Evolutionary conservation across 1,140 invertebrate genomes (phyloP), one percentile per base, ranked within the genome.

Genomic region (Drosophila kepulauana): DNA sequence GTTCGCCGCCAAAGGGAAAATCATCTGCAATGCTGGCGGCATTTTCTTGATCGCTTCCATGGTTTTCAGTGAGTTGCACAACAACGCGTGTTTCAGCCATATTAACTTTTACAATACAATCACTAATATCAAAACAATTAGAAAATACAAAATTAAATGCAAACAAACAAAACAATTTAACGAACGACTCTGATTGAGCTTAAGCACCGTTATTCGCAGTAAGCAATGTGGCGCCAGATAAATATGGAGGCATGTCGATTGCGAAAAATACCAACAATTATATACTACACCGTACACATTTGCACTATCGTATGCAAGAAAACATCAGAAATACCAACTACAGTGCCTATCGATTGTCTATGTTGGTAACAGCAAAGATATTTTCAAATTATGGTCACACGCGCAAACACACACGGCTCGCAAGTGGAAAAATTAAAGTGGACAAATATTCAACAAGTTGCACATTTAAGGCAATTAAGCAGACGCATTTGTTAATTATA

Each of bases 401-500:
- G 49, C 20, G 6, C 20, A 30, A 3, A 2, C 4, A 45, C 33
- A 80, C 57, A 57, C 43, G 16, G 33, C 35, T 49, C 30, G 48
- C 48, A 5, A 67, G 20, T 51, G 62, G 35, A 73, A 63, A 77
- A 70, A 59, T 56, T 70, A 10, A 56, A 25, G 33, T 61, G 78
- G 7, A 77, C 74, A 62, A 78, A 43, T 43, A 43, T 43, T 70
- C 81, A 81, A 86, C 82, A 86, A 65, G 81, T 81, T 41, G 59
- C 5, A 13, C n/a, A 2, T 58, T 81, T 68, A 64, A 54, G 7
- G 58, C 52, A 74, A 61, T 58, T 25, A 67, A 54, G 25, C 7
- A 15, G 0, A 28, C 5, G 28, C 16, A 2, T 46, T 13, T 30
- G 5, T 0, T 8, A 46, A 13, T 0, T 8, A 6, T 43, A 51